These are phyloP conservation scores for Presbytis comata DNA, from an alignment of 2,797 vertebrate genomes.

Conservation along the genomic window DNA sequence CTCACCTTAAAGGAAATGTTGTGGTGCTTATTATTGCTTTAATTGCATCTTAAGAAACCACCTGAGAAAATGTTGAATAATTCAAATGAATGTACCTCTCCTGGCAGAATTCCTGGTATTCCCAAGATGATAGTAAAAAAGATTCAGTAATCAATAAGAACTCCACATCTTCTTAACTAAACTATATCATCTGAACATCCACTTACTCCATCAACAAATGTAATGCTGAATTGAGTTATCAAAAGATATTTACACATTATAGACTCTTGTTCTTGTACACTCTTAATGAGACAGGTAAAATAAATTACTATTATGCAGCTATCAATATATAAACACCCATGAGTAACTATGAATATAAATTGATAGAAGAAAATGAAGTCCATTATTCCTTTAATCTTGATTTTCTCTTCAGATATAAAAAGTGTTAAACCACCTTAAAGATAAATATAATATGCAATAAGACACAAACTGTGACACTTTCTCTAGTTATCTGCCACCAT, in stretches of 20 bases:
- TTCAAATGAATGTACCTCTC: neutral
- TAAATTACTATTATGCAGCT: neutral
- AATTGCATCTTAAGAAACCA: neutral
- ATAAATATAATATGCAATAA: neutral
- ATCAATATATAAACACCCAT: neutral
- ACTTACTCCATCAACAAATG: neutral
- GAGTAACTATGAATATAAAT: neutral
- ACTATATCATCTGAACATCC: neutral
- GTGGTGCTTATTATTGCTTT: neutral
- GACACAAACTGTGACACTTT: neutral
- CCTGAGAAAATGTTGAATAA: neutral
- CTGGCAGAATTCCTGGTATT: neutral
- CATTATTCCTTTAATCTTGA: neutral
- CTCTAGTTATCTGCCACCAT: neutral
- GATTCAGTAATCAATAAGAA: neutral
- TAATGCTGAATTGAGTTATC: neutral
- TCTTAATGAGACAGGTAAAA: neutral
- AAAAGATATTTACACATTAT: neutral
- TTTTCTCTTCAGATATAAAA: neutral
- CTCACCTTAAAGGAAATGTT: neutral
- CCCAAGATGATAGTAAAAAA: neutral
- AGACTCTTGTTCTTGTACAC: neutral
- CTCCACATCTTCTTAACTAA: neutral
- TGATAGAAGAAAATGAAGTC: neutral
- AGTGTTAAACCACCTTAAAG: neutral